Evolutionary conservation across 2,888 invertebrate genomes (phyloP).

Genomic region (Cerastoderma edule): DNA sequence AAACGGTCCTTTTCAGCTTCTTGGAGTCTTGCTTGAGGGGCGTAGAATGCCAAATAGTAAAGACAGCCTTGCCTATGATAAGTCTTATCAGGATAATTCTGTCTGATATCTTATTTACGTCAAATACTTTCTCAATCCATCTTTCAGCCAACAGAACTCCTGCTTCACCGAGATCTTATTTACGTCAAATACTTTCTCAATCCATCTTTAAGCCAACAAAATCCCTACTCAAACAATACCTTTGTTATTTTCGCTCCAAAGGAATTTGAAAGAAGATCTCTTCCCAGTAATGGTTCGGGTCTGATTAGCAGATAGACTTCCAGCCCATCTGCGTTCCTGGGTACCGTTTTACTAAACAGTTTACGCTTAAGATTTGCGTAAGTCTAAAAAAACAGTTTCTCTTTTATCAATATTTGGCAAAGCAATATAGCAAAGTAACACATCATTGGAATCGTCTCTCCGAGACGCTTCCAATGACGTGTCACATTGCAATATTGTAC

Average conservation of each 20-base stretch:
- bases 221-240: slow-evolving; percentile 22
- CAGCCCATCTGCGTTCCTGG: slow-evolving; percentile 27
- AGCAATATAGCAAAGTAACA: too few species aligned
- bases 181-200: too few species aligned
- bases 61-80: too few species aligned
- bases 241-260: slow-evolving; percentile 24
- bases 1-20: slow-evolving; percentile 33
- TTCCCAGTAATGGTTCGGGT: slow-evolving; percentile 15
- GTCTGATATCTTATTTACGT: too few species aligned
- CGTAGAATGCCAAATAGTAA: slow-evolving; percentile 9
- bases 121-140: too few species aligned
- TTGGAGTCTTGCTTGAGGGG: slow-evolving; percentile 15
- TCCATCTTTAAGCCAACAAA: slow-evolving; percentile 27
- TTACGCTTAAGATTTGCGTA: too few species aligned
- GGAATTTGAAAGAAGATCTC: slow-evolving; percentile 24
- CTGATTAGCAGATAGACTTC: slow-evolving; percentile 24
- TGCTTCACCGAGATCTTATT: slow-evolving; percentile 12
- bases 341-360: too few species aligned
- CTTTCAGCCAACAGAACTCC: slow-evolving; percentile 27
- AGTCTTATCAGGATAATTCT: slow-evolving; percentile 13
- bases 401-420: too few species aligned
- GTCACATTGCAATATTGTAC: too few species aligned
- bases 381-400: too few species aligned
- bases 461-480: too few species aligned
- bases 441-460: too few species aligned